These are phyloP conservation scores for Hemibagrus guttatus DNA, from an alignment of 2,797 vertebrate genomes.

Conservation along the genomic window DNA sequence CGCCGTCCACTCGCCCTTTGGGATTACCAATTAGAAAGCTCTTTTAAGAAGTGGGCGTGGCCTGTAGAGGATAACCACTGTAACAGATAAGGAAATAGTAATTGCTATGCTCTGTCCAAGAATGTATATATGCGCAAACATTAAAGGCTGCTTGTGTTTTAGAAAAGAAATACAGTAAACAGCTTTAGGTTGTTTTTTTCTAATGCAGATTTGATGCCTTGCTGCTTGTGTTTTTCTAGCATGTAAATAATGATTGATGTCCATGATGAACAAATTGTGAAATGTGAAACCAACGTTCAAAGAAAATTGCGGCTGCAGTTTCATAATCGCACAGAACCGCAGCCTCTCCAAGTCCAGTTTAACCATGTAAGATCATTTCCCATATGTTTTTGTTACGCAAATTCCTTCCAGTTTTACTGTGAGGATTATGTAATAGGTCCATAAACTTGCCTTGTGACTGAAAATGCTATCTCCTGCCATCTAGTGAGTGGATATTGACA, in stretches of 20 bases:
- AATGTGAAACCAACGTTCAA: not conserved
- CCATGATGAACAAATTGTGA: not conserved
- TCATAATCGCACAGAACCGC: not conserved
- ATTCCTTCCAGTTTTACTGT: not conserved
- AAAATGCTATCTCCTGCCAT: constrained; percentile 46
- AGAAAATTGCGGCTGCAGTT: not conserved
- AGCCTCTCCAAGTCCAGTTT: not conserved
- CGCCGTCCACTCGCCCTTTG: constrained; percentile 36
- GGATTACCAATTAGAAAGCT: constrained; percentile 58
- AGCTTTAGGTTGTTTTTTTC: not conserved
- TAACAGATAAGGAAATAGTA: not conserved
- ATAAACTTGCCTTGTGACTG: constrained; percentile 7
- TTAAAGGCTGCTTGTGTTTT: not conserved
- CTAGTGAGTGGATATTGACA: constrained; percentile 37
- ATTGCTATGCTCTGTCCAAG: not conserved
- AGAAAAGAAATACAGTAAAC: not conserved
- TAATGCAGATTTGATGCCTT: not conserved
- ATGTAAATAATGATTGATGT: not conserved
- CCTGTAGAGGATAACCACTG: too few species aligned
- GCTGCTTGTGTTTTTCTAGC: not conserved
- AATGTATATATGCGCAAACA: not conserved
- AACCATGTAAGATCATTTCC: not conserved
- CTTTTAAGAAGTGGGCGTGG: constrained; percentile 39
- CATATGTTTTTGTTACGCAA: not conserved
- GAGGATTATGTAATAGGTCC: constrained; percentile 14